phyloP scores from a whole-genome alignment of 2,113 vertebrate genomes.

The Tursiops truncatus region DNA sequence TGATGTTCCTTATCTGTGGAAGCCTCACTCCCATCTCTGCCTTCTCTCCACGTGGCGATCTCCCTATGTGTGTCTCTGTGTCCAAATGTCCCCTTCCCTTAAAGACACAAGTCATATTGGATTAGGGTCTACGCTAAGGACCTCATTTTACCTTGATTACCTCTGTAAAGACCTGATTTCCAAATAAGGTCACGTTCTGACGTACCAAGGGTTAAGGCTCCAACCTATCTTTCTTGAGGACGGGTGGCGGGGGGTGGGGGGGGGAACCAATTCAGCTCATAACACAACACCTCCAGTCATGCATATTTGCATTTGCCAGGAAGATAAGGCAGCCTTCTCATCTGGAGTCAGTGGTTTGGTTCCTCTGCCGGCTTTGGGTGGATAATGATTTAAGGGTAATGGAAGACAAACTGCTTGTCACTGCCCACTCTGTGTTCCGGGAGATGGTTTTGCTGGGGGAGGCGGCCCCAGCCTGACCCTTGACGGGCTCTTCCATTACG shows the following conservation, averaged over 20 bases:
- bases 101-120: not conserved
- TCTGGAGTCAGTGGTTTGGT: not conserved
- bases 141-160: not conserved
- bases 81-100: not conserved
- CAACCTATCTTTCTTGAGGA: no score
- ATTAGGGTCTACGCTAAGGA: not conserved
- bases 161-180: not conserved
- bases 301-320: not conserved
- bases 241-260: no score
- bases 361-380: slow-evolving; percentile 23
- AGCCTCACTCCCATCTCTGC: not conserved
- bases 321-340: not conserved
- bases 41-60: not conserved
- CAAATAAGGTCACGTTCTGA: not conserved
- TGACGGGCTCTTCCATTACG: slow-evolving; percentile 65
- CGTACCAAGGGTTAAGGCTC: not conserved
- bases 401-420: slow-evolving; percentile 75
- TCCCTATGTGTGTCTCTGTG: not conserved
- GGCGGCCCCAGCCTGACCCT: slow-evolving; percentile 49
- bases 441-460: slow-evolving; percentile 70
- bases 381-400: slow-evolving; percentile 75
- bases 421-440: slow-evolving; percentile 53
- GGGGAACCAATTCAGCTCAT: no score
- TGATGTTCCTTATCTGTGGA: rapidly evolving
- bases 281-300: not conserved